phyloP scores from a whole-genome alignment of 1,140 invertebrate genomes.

The Vollenhovia emeryi region DNA sequence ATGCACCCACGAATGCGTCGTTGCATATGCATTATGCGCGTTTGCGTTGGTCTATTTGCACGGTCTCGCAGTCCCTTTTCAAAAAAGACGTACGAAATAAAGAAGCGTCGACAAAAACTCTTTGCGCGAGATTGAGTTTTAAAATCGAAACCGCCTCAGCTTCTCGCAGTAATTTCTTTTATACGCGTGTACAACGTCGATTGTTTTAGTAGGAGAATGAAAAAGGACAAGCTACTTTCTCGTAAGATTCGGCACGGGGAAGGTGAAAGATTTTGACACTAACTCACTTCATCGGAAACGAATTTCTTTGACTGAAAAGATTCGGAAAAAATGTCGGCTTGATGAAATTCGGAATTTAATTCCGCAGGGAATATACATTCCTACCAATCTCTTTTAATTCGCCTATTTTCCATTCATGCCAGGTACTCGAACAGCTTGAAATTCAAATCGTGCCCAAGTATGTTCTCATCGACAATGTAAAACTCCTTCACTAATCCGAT shows the following conservation, averaged over 20 bases:
- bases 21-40: conserved; percentile 8
- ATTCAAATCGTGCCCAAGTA: conserved; percentile 52
- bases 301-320: not conserved
- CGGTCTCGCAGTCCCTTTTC: no score
- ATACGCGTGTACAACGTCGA: not conserved
- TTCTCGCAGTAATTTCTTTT: not conserved
- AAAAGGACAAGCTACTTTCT: not conserved
- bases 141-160: not conserved
- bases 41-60: conserved; percentile 10
- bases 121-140: not conserved
- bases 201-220: not conserved
- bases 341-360: conserved; percentile 37
- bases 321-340: not conserved
- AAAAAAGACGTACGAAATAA: not conserved
- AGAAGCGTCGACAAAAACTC: not conserved
- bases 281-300: not conserved
- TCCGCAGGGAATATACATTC: conserved; percentile 24
- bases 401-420: conserved; percentile 56
- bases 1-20: not conserved
- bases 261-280: not conserved
- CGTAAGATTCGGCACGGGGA: not conserved
- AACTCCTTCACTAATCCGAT: conserved; percentile 50
- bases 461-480: conserved; percentile 57
- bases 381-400: conserved; percentile 52
- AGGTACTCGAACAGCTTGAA: conserved; percentile 48